A percentile compares a stretch with the other conserved stretches of the same genome.
Evolutionary conservation across 2,113 vertebrate species (phyloP).

Genomic region (Sinocyclocheilus maitianheensis): DNA sequence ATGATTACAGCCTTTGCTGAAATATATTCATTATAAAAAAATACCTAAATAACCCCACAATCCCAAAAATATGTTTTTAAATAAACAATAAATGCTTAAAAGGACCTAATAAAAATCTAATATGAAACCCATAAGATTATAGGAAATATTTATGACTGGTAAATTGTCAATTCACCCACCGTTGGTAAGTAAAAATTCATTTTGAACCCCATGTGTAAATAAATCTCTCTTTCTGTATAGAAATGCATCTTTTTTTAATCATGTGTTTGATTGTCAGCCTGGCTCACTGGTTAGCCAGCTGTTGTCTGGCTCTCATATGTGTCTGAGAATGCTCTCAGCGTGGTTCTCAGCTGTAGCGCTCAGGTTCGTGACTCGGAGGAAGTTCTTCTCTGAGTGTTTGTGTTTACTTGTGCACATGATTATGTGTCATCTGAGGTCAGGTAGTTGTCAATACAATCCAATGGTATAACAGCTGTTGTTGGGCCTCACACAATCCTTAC

Average conservation of each 20-base stretch:
- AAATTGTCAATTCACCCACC: background rate
- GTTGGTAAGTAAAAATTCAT: background rate
- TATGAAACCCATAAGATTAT: background rate
- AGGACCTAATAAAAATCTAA: background rate
- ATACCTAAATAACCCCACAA: too few species aligned
- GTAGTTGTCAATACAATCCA: slow-evolving; percentile 16
- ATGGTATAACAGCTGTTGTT: slow-evolving; percentile 41
- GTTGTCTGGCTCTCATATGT: background rate
- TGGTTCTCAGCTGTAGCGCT: slow-evolving; percentile 33
- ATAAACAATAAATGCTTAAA: background rate
- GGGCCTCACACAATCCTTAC: background rate
- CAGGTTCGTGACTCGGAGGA: background rate
- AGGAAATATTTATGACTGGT: background rate
- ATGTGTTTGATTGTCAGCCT: background rate
- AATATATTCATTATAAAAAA: background rate
- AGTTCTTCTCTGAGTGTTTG: slow-evolving; percentile 10
- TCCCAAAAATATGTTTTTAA: too few species aligned
- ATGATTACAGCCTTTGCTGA: background rate
- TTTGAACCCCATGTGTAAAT: too few species aligned
- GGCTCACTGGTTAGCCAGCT: background rate
- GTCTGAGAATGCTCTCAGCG: background rate
- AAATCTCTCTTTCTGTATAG: too few species aligned
- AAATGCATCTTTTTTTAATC: too few species aligned
- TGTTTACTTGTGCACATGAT: slow-evolving; percentile 7
- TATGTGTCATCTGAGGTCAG: slow-evolving; percentile 35